These are phyloP conservation scores for Coptodon rendalli DNA, from an alignment of 2,113 vertebrate genomes.

Conservation along the genomic window DNA sequence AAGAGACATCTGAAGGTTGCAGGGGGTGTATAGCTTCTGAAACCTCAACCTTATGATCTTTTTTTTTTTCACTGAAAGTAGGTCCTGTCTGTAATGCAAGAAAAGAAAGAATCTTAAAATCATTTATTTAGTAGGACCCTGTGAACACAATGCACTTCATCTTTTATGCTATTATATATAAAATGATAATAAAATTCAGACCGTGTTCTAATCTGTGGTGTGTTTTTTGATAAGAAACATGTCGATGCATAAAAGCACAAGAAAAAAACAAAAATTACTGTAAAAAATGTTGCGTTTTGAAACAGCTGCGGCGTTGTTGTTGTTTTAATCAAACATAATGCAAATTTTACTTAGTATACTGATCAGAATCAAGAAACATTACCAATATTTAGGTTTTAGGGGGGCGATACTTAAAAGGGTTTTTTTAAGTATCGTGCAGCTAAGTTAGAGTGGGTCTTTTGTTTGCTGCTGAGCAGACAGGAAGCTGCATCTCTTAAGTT, in stretches of 20 bases:
- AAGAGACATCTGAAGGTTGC: neutral
- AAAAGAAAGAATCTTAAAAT: neutral
- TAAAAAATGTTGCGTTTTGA: rapidly evolving
- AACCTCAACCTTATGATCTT: neutral
- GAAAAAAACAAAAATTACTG: neutral
- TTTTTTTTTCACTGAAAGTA: constrained; percentile 7
- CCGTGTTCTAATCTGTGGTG: neutral
- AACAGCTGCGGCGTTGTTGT: rapidly evolving
- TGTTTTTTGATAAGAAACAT: neutral
- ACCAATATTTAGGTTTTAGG: neutral
- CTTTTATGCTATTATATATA: neutral
- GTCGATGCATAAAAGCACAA: neutral
- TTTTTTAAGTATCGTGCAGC: neutral
- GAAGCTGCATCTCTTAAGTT: neutral
- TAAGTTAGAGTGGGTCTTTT: neutral
- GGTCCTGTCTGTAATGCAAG: neutral
- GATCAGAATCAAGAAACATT: neutral
- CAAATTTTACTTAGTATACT: neutral
- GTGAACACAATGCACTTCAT: neutral
- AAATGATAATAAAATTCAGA: neutral
- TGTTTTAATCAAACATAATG: neutral
- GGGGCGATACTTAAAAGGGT: rapidly evolving
- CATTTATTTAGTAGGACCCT: neutral
- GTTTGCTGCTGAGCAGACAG: neutral
- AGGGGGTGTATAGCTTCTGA: neutral